Evolutionary conservation across 2,888 invertebrate genomes (phyloP).

Genomic region (Oxytorus armatus): DNA sequence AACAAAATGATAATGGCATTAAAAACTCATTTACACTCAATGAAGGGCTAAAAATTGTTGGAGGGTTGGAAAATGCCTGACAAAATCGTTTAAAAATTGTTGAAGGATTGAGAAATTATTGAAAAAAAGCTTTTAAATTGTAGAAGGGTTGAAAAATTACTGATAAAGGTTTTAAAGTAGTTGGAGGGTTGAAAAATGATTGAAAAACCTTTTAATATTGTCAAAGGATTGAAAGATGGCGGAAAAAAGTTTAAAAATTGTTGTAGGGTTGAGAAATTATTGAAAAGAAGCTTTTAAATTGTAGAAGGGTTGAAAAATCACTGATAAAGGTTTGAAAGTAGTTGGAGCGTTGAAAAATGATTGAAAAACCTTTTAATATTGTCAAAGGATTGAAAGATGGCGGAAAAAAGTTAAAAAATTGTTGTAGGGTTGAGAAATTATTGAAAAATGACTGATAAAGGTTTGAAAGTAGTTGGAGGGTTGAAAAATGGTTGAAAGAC

Average conservation of each 20-base stretch:
- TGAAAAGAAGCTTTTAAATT: not conserved
- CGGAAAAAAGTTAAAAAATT: not conserved
- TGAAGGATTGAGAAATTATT: too few relatives aligned
- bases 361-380: not conserved
- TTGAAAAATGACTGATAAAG: not conserved
- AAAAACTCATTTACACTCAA: too few relatives aligned
- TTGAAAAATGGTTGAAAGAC: not conserved
- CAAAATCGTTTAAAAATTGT: too few relatives aligned
- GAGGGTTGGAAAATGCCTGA: too few relatives aligned
- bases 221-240: not conserved
- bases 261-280: slow-evolving; percentile 9
- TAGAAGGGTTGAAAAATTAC: not conserved
- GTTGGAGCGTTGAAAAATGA: not conserved
- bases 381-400: not conserved
- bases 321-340: not conserved
- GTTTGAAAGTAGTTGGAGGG: not conserved
- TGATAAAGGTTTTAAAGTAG: too few relatives aligned
- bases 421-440: not conserved
- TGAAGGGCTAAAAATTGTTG: too few relatives aligned
- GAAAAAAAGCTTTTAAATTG: not conserved
- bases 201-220: not conserved
- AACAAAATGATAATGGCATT: too few relatives aligned
- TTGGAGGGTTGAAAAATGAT: not conserved
- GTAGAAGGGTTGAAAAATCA: not conserved
- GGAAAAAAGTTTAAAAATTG: slow-evolving; percentile 14